phyloP scores from a whole-genome alignment of 2,113 vertebrate genomes.

The pig (Sus scrofa) region T2T-Sscrofa CM000812.6:158754501-158755000 shows the following conservation, averaged over 20 bases:
- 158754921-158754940: too few species aligned
- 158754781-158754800: rapidly evolving
- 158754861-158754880: rapidly evolving
- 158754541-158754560: neutral
- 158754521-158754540: rapidly evolving
- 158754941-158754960: rapidly evolving
- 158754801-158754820: rapidly evolving
- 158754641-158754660: rapidly evolving
- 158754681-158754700: rapidly evolving
- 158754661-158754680: rapidly evolving
- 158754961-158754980: rapidly evolving
- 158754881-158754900: rapidly evolving
- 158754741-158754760: neutral
- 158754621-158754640: rapidly evolving
- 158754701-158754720: rapidly evolving
- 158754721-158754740: rapidly evolving
- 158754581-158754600: too few species aligned
- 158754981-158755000: rapidly evolving
- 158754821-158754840: too few species aligned
- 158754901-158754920: rapidly evolving
- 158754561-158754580: too few species aligned
- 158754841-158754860: rapidly evolving
- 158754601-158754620: neutral
- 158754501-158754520: neutral
- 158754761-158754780: rapidly evolving